Conservation (phyloP, 2,797 vertebrate species). For the Argyrosomus regius region DNA sequence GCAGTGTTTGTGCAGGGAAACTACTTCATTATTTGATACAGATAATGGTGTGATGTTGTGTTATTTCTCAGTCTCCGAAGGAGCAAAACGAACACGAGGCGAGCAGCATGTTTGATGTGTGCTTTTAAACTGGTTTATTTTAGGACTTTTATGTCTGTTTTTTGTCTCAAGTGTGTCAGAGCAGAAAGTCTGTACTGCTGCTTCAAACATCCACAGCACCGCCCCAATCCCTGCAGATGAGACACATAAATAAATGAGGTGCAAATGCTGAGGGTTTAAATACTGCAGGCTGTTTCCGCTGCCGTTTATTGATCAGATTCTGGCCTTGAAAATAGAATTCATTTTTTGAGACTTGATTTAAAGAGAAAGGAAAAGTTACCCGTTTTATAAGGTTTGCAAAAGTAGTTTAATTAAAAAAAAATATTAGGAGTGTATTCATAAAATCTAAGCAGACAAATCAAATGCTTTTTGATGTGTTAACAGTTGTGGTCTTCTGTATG, state of each 20-base stretch:
- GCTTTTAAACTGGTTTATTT: conserved; percentile 20
- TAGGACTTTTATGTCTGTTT: neutral
- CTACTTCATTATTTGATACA: conserved; percentile 19
- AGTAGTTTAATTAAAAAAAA: neutral
- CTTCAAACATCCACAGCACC: neutral
- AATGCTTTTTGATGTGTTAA: too few species aligned
- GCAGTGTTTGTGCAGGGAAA: conserved; percentile 16
- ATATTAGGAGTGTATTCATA: neutral
- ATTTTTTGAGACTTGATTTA: neutral
- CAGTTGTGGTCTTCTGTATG: too few species aligned
- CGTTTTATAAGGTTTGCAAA: neutral
- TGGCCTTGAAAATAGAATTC: neutral
- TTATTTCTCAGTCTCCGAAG: conserved; percentile 7
- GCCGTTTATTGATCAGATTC: neutral
- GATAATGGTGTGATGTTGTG: conserved; percentile 29
- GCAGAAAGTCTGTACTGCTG: conserved; percentile 10
- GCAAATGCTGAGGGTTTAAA: neutral
- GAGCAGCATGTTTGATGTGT: conserved; percentile 23
- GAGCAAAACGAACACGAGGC: conserved; percentile 7
- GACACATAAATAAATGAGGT: neutral
- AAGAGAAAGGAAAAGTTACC: neutral
- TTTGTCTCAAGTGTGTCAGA: conserved; percentile 33
- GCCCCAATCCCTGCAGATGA: conserved; percentile 9
- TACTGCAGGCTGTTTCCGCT: neutral
- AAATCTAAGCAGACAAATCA: neutral